Conservation (phyloP, 2,797 vertebrate species). For the Eulemur mongoz region DNA sequence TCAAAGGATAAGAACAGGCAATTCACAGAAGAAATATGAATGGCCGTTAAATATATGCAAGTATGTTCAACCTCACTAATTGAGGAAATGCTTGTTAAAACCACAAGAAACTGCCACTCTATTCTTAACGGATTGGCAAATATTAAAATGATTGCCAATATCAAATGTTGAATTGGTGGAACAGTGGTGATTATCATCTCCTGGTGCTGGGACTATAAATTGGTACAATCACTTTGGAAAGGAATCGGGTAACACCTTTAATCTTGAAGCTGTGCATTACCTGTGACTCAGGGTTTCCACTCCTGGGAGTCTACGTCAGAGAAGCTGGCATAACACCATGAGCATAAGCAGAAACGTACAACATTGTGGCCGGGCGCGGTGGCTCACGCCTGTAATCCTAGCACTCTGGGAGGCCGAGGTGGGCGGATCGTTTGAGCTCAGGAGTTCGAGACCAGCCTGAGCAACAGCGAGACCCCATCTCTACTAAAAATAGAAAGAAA, state of each 20-base stretch:
- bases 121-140: neutral
- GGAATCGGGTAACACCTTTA: neutral
- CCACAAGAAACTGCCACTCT: neutral
- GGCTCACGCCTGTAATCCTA: no score
- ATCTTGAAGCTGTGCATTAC: neutral
- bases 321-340: neutral
- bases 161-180: neutral
- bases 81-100: neutral
- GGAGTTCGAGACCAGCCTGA: no score
- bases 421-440: no score
- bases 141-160: neutral
- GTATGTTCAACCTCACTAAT: neutral
- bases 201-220: neutral
- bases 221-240: neutral
- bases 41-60: neutral
- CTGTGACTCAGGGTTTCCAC: neutral
- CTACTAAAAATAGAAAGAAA: no score
- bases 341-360: neutral
- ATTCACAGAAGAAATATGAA: neutral
- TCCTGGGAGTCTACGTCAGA: neutral
- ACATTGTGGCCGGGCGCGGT: no score
- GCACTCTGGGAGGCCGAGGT: no score
- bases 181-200: neutral
- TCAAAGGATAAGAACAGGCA: neutral
- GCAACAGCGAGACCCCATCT: no score